Percentiles rank a stretch among this genome's conserved stretches.
Evolutionary conservation across 2,113 vertebrate genomes (phyloP).

Genomic region (Burhinus oedicnemus): DNA sequence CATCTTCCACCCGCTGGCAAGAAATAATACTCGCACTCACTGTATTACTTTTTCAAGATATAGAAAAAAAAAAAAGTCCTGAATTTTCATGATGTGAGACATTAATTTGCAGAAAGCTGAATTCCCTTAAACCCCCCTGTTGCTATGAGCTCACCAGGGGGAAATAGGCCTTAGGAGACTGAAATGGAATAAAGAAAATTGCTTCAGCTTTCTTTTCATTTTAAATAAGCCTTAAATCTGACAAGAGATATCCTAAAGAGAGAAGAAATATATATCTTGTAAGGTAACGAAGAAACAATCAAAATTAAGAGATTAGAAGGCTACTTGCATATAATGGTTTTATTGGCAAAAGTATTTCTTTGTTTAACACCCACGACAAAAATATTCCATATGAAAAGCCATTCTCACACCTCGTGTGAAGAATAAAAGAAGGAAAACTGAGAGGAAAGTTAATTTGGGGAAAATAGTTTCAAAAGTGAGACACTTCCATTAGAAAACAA

Average conservation of each 20-base stretch:
- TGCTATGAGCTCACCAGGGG: conserved; percentile 86
- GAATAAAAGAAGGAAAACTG: conserved; percentile 36
- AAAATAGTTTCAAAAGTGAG: conserved; percentile 56
- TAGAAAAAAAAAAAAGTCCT: conserved; percentile 73
- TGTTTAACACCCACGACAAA: conserved; percentile 56
- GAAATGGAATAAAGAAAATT: conserved; percentile 90
- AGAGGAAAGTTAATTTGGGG: conserved; percentile 47
- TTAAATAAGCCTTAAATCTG: conserved; percentile 89
- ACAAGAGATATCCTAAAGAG: conserved; percentile 84
- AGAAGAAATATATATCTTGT: conserved; percentile 79
- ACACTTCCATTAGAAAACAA: conserved; percentile 61
- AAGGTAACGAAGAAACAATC: conserved; percentile 80
- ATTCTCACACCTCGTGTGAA: conserved; percentile 22
- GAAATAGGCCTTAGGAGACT: conserved; percentile 87
- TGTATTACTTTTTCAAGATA: conserved; percentile 89
- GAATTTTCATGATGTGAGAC: conserved; percentile 90
- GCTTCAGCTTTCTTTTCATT: conserved; percentile 88
- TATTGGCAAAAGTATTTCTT: conserved; percentile 54
- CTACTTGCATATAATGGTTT: conserved; percentile 64
- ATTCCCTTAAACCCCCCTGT: conserved; percentile 88
- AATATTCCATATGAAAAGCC: conserved; percentile 29
- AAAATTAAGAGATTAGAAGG: conserved; percentile 79
- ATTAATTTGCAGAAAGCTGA: conserved; percentile 90
- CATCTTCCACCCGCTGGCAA: conserved; percentile 90
- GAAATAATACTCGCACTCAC: conserved; percentile 89